Evolutionary conservation across 2,888 invertebrate genomes (phyloP), one percentile per base, ranked within the genome.

Genomic region (Caenorhabditis plicata): DNA sequence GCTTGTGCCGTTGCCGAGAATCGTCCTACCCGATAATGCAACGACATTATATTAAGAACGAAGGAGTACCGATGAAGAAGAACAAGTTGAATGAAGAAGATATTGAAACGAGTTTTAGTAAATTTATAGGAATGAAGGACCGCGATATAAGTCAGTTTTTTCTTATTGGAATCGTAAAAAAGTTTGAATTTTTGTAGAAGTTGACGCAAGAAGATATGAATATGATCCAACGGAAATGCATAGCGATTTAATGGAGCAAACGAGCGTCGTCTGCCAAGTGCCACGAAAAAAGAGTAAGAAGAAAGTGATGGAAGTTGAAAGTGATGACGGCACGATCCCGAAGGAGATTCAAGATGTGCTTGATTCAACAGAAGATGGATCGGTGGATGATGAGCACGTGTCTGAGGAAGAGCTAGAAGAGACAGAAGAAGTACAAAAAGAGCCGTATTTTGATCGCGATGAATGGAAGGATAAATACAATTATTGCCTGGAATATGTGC

Each of bases 1-100:
- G 56, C 36, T 45, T 45, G 15, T 56, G 56, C 36, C 42, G 15
- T 13, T 56, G 51, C 27, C 49, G 55, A 25, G 25, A 41, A 15
- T 48, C 38, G 17, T 36, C 26, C 8, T 55, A 48, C 44, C 55
- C 55, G 4, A 45, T 49, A 23, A 31, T 49, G 38, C 40, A 49
- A 5, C 17, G 55, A 13, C 41, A 45, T 1, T 55, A 48, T n/a
- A 38, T 55, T 33, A 35, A 44, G 29, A 55, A 55, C 13, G 35
- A 36, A 8, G 49, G 44, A 11, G 15, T 31, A 1, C 15, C 15
- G 26, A 48, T 31, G 27, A 32, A n/a, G 1, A 47, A 54, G 27
- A 17, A 48, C 3, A 48, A 54, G 43, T 54, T 47, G 25, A 17
- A 38, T 4, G 31, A 48, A 3, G 9, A 5, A 9, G 33, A 42